Percentiles rank a stretch among this genome's conserved stretches.
These are phyloP conservation scores for Macropus fuliginosus DNA, from an alignment of 2,797 vertebrate genomes.

Conservation along the genomic window DNA sequence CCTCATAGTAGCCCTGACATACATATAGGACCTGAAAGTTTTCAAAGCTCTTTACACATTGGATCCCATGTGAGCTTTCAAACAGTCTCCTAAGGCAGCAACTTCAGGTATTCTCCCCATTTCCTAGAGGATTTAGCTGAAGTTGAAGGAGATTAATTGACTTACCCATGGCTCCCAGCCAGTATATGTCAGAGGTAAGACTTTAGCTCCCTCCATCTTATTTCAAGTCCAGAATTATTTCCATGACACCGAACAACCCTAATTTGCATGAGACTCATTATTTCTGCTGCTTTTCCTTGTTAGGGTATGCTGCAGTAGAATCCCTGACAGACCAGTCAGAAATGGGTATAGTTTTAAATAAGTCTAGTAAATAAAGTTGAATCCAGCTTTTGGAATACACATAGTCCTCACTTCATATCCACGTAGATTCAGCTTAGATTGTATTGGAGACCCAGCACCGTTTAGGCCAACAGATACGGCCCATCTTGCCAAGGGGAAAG, in stretches of 20 bases:
- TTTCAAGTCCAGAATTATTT: slow-evolving; percentile 48
- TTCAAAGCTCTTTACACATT: not conserved
- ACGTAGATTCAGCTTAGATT: slow-evolving; percentile 38
- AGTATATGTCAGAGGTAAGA: not conserved
- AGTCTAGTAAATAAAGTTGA: slow-evolving; percentile 48
- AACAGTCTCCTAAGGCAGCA: not conserved
- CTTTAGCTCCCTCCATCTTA: not conserved
- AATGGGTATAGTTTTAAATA: not conserved
- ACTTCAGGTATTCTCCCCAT: not conserved
- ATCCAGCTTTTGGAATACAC: slow-evolving; percentile 30
- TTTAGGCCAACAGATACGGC: slow-evolving; percentile 14
- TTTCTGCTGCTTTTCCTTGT: slow-evolving; percentile 72
- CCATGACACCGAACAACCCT: slow-evolving; percentile 61
- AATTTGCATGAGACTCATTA: slow-evolving; percentile 81
- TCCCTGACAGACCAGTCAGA: slow-evolving; percentile 10
- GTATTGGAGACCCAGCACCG: slow-evolving; percentile 15
- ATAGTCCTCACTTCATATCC: not conserved
- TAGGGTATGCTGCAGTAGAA: slow-evolving; percentile 65
- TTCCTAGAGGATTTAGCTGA: not conserved
- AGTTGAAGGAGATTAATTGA: not conserved
- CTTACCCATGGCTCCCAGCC: not conserved
- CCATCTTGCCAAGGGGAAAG: slow-evolving; percentile 41
- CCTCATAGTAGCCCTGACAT: not conserved
- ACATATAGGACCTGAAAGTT: not conserved
- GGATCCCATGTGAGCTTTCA: not conserved